phyloP scores from a whole-genome alignment of 1,140 invertebrate species.

The Ostrea denselamellosa region DNA sequence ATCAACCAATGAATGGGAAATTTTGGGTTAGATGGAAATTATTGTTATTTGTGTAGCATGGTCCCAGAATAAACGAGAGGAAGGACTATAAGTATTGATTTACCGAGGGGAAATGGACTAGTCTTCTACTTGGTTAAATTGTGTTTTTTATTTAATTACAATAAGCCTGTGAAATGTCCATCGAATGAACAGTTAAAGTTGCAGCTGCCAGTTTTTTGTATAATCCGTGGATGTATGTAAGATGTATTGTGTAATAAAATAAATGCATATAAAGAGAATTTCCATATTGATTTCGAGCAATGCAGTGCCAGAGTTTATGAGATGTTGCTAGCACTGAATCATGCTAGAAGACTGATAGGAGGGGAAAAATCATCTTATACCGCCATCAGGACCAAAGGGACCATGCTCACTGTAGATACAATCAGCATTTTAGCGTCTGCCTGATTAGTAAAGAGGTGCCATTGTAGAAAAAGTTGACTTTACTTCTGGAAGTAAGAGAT shows the following conservation, averaged over 20 bases:
- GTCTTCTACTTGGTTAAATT: slow-evolving; percentile 31
- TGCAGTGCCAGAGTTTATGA: slow-evolving; percentile 29
- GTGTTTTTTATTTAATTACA: slow-evolving; percentile 32
- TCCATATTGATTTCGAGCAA: slow-evolving; percentile 31
- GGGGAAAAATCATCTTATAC: slow-evolving; percentile 23
- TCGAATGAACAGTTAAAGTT: background rate
- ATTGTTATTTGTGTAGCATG: slow-evolving; percentile 6
- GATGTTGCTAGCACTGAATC: slow-evolving; percentile 26
- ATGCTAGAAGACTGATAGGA: slow-evolving; percentile 22
- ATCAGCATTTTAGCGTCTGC: background rate
- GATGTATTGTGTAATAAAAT: slow-evolving; percentile 34
- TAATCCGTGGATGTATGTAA: slow-evolving; percentile 9
- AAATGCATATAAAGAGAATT: slow-evolving; percentile 38
- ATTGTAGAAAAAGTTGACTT: background rate
- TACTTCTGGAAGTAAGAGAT: background rate
- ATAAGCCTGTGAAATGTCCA: slow-evolving; percentile 1
- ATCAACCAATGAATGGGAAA: slow-evolving; percentile 10
- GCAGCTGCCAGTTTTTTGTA: background rate
- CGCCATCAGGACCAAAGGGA: slow-evolving; percentile 18
- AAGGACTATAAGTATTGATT: slow-evolving; percentile 20
- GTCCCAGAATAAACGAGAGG: background rate
- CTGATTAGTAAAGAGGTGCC: slow-evolving; percentile 9
- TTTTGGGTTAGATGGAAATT: background rate
- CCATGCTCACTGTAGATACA: slow-evolving; percentile 30
- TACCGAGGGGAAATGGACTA: background rate